Percentiles rank a stretch among this genome's conserved stretches.
These are phyloP conservation scores for Mimumesa dahlbomi DNA, from an alignment of 2,888 invertebrate genomes.

Conservation along the genomic window DNA sequence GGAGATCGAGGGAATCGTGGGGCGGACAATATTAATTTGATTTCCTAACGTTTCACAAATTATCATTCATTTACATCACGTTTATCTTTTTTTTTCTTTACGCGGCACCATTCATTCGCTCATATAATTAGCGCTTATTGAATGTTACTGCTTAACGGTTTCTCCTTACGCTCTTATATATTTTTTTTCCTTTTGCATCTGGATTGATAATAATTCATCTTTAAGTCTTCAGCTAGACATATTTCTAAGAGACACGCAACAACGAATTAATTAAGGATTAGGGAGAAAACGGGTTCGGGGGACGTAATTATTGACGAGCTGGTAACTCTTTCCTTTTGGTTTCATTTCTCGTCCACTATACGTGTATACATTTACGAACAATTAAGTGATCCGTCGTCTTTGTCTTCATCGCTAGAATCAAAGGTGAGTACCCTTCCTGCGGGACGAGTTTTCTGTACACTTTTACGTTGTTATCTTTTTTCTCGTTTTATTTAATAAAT, in stretches of 20 bases:
- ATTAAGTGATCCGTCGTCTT: constrained; percentile 40
- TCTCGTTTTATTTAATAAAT: no score
- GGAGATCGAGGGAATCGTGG: constrained; percentile 40
- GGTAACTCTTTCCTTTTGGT: constrained; percentile 43
- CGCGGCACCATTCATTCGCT: constrained; percentile 24
- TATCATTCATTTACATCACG: constrained; percentile 51
- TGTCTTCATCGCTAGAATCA: constrained; percentile 32
- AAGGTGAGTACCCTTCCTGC: constrained; percentile 18
- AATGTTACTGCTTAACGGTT: constrained; percentile 21
- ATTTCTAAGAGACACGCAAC: constrained; percentile 74
- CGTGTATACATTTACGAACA: constrained; percentile 43
- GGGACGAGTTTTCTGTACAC: constrained; percentile 1
- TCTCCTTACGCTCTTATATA: constrained; percentile 10
- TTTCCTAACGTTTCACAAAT: constrained; percentile 60
- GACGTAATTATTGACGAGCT: constrained; percentile 56
- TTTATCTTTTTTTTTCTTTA: constrained; percentile 27
- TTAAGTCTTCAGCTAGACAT: constrained; percentile 58
- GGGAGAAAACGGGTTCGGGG: constrained; percentile 37
- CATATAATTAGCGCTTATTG: constrained; percentile 33
- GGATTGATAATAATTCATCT: constrained; percentile 54
- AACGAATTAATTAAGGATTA: constrained; percentile 67
- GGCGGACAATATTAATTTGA: constrained; percentile 57
- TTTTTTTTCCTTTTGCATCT: constrained; percentile 13
- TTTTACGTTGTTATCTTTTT: background rate
- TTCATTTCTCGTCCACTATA: constrained; percentile 40